phyloP scores from a whole-genome alignment of 1,140 invertebrate species.

The Scaptodrosophila lebanonensis region DNA sequence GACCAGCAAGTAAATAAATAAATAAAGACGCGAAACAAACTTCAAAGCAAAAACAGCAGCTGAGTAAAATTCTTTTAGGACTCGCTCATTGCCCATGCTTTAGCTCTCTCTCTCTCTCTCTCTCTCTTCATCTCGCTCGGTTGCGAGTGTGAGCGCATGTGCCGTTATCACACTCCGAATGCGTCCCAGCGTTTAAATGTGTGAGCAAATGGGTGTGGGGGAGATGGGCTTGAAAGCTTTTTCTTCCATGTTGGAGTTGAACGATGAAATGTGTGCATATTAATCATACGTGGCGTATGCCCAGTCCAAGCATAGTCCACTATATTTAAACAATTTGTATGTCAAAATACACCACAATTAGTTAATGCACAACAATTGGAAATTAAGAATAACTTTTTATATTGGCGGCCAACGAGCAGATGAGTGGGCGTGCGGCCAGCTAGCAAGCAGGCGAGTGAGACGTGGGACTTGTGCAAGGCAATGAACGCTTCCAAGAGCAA shows the following conservation, averaged over 20 bases:
- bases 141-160: slow-evolving; percentile 38
- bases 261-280: slow-evolving; percentile 41
- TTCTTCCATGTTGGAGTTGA: slow-evolving; percentile 19
- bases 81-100: not conserved
- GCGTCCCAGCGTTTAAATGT: too few species aligned
- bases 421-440: not conserved
- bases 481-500: slow-evolving; percentile 37
- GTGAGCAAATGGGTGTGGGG: too few species aligned
- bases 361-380: not conserved
- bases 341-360: not conserved
- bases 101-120: too few species aligned
- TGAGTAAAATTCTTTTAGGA: slow-evolving; percentile 26
- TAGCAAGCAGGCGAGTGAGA: slow-evolving; percentile 20
- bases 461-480: slow-evolving; percentile 27
- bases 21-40: slow-evolving; percentile 66
- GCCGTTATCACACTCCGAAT: slow-evolving; percentile 41
- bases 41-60: slow-evolving; percentile 59
- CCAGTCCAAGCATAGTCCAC: not conserved
- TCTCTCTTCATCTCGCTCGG: not conserved
- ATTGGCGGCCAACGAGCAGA: slow-evolving; percentile 8
- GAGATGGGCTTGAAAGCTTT: slow-evolving; percentile 23
- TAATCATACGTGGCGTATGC: slow-evolving; percentile 47
- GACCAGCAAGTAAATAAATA: slow-evolving; percentile 59
- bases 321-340: not conserved
- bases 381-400: too few species aligned